Conservation (phyloP, 2,888 invertebrate species). For the Hedya salicella region DNA sequence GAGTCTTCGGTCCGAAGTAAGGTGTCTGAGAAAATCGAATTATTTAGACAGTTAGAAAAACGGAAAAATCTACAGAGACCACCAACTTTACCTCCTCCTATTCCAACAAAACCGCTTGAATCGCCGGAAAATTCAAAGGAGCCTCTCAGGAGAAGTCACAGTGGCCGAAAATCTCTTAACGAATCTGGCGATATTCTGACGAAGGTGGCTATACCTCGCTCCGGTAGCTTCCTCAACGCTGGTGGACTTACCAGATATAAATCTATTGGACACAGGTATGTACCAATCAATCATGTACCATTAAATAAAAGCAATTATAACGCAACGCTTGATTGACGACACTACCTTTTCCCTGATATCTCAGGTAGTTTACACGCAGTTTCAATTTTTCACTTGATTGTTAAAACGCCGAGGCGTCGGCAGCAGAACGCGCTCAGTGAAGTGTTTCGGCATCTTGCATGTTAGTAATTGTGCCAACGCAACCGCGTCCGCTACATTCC, state of each 20-base stretch:
- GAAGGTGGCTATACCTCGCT: conserved; percentile 93
- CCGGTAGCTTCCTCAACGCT: conserved; percentile 93
- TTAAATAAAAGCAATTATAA: conserved; percentile 28
- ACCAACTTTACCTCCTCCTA: conserved; percentile 78
- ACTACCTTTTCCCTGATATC: conserved; percentile 66
- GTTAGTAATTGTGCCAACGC: conserved; percentile 71
- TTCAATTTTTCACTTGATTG: conserved; percentile 60
- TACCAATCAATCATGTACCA: conserved; percentile 51
- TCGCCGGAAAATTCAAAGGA: conserved; percentile 67
- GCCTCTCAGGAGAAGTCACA: conserved; percentile 77
- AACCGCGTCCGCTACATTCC: conserved; percentile 76
- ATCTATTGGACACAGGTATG: conserved; percentile 88
- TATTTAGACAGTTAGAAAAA: conserved; percentile 79
- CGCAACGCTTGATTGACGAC: conserved; percentile 57
- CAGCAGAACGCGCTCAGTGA: conserved; percentile 68
- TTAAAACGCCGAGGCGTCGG: conserved; percentile 60
- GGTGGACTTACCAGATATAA: conserved; percentile 91
- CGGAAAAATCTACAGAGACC: conserved; percentile 78
- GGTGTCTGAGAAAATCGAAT: conserved; percentile 81
- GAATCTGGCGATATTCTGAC: conserved; percentile 93
- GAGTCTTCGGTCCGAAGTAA: conserved; percentile 80
- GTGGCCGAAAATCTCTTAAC: conserved; percentile 76
- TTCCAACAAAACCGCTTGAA: conserved; percentile 71
- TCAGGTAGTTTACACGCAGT: conserved; percentile 48
- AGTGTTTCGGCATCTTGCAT: conserved; percentile 74